These are phyloP conservation scores for Hirundo rustica DNA, from an alignment of 2,797 vertebrate genomes.

Conservation along the genomic window DNA sequence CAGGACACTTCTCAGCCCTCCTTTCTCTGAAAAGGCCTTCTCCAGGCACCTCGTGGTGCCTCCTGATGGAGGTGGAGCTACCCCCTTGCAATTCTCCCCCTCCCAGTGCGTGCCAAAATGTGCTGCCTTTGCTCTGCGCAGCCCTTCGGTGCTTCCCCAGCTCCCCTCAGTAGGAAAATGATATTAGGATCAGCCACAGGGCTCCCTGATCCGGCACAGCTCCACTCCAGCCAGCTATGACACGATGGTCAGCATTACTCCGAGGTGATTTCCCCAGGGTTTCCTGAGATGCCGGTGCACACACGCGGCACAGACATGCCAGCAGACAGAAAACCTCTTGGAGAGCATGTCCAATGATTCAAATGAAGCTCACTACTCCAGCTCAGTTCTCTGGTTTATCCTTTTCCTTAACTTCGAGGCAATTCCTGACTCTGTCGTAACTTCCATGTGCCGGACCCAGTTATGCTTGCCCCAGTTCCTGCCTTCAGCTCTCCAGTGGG, in stretches of 20 bases:
- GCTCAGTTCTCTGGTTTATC: neutral
- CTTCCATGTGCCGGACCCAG: neutral
- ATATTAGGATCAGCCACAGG: neutral
- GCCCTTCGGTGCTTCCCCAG: neutral
- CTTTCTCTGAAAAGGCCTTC: neutral
- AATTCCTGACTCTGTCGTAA: neutral
- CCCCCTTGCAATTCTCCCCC: neutral
- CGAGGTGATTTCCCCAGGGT: accelerated
- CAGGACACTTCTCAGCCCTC: neutral
- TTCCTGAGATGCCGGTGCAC: neutral
- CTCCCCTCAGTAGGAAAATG: neutral
- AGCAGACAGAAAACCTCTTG: neutral
- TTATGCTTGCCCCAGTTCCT: neutral
- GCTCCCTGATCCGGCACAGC: neutral
- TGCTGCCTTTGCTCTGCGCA: neutral
- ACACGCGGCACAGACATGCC: neutral
- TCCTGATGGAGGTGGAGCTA: neutral
- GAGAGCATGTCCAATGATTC: neutral
- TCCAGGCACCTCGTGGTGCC: accelerated
- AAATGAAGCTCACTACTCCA: neutral
- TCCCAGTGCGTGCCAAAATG: accelerated
- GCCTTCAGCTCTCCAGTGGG: neutral
- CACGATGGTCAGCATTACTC: neutral
- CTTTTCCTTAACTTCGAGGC: neutral
- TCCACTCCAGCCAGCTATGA: neutral